phyloP scores from a whole-genome alignment of 2,888 invertebrate species.

The Chrysolina americana region DNA sequence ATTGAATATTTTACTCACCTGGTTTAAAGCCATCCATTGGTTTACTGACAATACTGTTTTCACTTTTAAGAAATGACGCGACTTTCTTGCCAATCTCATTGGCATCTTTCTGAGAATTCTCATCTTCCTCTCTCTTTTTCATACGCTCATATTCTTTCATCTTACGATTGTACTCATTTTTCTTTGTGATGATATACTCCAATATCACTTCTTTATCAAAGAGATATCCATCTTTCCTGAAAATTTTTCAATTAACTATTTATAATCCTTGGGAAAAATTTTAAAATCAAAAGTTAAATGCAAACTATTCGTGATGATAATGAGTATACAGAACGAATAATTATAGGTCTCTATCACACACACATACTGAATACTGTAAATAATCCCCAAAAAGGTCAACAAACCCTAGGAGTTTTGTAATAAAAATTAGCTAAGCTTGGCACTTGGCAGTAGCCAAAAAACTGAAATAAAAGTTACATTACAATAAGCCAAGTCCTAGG shows the following conservation, averaged over 20 bases:
- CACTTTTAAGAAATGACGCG: slow-evolving; percentile 85
- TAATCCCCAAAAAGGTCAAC: too few relatives aligned
- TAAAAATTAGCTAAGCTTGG: too few relatives aligned
- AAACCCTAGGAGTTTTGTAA: too few relatives aligned
- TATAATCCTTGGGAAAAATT: too few relatives aligned
- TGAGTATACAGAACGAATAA: too few relatives aligned
- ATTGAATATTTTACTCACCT: slow-evolving; percentile 51
- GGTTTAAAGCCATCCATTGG: slow-evolving; percentile 66
- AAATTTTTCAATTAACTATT: background rate
- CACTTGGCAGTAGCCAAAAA: too few relatives aligned
- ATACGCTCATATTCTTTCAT: slow-evolving; percentile 94
- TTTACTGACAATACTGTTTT: slow-evolving; percentile 81
- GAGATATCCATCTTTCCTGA: slow-evolving; percentile 86
- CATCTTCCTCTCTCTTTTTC: slow-evolving; percentile 81
- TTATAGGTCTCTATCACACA: too few relatives aligned
- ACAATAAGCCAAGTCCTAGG: background rate
- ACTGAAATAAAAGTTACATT: too few relatives aligned
- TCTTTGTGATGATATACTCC: slow-evolving; percentile 94
- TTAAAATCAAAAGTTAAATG: too few relatives aligned
- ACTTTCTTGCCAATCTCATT: slow-evolving; percentile 81
- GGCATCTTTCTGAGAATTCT: slow-evolving; percentile 78
- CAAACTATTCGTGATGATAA: too few relatives aligned
- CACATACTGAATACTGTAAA: too few relatives aligned
- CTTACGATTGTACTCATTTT: slow-evolving; percentile 90
- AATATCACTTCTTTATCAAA: slow-evolving; percentile 98